A percentile compares a stretch with the other conserved stretches of the same genome.
These are phyloP conservation scores for Brachypteracias leptosomus DNA, from an alignment of 2,113 vertebrate genomes.

Conservation along the genomic window DNA sequence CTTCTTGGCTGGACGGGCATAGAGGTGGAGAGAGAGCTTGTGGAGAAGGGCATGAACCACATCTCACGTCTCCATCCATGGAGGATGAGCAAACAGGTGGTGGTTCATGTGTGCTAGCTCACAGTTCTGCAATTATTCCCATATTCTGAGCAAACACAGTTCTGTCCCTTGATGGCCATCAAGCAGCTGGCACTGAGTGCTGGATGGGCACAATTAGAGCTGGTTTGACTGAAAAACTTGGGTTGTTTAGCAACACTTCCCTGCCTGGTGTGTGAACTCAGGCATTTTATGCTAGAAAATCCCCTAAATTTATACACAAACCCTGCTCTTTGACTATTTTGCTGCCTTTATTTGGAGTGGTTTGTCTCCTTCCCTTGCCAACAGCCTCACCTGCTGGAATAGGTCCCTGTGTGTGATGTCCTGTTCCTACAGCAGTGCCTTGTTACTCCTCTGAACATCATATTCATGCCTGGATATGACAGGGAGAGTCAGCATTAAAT, in stretches of 20 bases:
- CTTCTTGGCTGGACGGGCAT: not conserved
- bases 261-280: not conserved
- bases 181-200: not conserved
- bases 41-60: not conserved
- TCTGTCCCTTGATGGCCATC: not conserved
- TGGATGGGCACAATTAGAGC: not conserved
- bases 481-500: not conserved
- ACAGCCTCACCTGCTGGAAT: not conserved
- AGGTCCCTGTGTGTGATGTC: not conserved
- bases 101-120: accelerated
- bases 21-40: not conserved
- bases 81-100: accelerated
- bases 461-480: not conserved
- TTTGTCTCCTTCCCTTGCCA: not conserved
- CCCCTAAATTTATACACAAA: not conserved
- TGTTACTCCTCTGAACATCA: not conserved
- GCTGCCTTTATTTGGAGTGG: not conserved
- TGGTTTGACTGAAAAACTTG: not conserved
- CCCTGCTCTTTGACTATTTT: not conserved
- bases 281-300: not conserved
- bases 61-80: not conserved
- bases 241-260: not conserved
- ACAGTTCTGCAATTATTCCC: not conserved
- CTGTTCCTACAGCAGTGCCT: accelerated
- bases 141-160: not conserved